Evolutionary conservation across 2,113 vertebrate species (phyloP).

Genomic region (Gallinago jamesoni): DNA sequence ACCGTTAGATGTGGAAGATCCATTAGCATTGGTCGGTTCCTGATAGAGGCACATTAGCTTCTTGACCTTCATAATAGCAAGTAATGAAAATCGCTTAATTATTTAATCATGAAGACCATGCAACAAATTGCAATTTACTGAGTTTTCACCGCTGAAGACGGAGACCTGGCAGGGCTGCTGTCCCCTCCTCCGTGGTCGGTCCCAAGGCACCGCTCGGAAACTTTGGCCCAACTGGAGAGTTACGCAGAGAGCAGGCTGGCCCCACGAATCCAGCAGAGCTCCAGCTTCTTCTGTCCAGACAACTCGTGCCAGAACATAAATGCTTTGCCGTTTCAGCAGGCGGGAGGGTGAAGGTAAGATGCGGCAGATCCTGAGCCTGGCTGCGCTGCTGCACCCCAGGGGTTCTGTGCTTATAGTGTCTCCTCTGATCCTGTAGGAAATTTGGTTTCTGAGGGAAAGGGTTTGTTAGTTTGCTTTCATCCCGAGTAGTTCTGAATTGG

Average conservation of each 20-base stretch:
- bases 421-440: background rate
- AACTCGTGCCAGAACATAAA: background rate
- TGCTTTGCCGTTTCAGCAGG: background rate
- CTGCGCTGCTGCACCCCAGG: background rate
- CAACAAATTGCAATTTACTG: background rate
- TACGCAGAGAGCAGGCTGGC: background rate
- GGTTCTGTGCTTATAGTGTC: background rate
- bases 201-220: background rate
- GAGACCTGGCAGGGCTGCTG: background rate
- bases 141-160: background rate
- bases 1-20: background rate
- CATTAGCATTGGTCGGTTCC: background rate
- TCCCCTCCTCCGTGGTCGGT: background rate
- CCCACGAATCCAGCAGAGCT: background rate
- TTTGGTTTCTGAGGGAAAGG: background rate
- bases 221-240: background rate
- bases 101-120: background rate
- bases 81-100: constrained; percentile 26
- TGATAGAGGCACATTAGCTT: background rate
- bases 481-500: background rate
- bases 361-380: background rate
- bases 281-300: background rate
- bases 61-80: background rate
- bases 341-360: background rate
- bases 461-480: background rate